These are phyloP conservation scores for Magallana gigas DNA, from an alignment of 1,140 invertebrate genomes.

Conservation along the genomic window DNA sequence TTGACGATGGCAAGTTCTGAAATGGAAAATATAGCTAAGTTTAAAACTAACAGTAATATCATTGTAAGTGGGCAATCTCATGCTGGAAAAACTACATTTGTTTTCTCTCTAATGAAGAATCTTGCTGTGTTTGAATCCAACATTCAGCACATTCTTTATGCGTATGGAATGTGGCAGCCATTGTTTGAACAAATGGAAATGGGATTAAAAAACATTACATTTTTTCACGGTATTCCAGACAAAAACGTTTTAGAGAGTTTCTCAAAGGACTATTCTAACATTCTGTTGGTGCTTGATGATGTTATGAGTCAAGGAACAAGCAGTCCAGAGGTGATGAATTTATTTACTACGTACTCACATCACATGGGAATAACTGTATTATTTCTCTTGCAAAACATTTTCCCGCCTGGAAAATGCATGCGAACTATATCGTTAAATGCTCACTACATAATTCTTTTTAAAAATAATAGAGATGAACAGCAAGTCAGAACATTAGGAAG, in stretches of 20 bases:
- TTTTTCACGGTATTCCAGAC: conserved; percentile 42
- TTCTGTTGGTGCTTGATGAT: conserved; percentile 49
- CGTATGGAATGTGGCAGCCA: conserved; percentile 44
- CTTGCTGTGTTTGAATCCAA: conserved; percentile 4
- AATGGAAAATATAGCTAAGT: conserved; percentile 5
- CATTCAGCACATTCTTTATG: conserved; percentile 11
- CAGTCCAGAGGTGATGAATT: conserved; percentile 39
- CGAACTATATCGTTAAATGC: conserved; percentile 31
- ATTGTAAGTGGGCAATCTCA: conserved; percentile 14
- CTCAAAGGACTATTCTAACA: conserved; percentile 1
- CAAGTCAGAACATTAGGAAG: conserved; percentile 33
- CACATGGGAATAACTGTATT: conserved; percentile 43
- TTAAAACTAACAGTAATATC: conserved; percentile 32
- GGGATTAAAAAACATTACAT: conserved; percentile 41
- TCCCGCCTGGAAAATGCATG: conserved; percentile 42
- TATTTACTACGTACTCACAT: conserved; percentile 43
- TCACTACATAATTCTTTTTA: conserved; percentile 41
- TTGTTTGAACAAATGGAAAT: conserved; percentile 48
- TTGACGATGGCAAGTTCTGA: neutral
- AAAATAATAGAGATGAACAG: conserved; percentile 37
- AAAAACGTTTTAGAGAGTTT: conserved; percentile 30
- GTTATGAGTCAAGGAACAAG: conserved; percentile 37
- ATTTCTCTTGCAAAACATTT: conserved; percentile 51
- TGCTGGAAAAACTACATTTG: conserved; percentile 31
- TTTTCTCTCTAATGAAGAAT: conserved; percentile 36